Evolutionary conservation across 2,888 invertebrate genomes (phyloP), one percentile per base, ranked within the genome.

Genomic region (Ormyrus labotus): DNA sequence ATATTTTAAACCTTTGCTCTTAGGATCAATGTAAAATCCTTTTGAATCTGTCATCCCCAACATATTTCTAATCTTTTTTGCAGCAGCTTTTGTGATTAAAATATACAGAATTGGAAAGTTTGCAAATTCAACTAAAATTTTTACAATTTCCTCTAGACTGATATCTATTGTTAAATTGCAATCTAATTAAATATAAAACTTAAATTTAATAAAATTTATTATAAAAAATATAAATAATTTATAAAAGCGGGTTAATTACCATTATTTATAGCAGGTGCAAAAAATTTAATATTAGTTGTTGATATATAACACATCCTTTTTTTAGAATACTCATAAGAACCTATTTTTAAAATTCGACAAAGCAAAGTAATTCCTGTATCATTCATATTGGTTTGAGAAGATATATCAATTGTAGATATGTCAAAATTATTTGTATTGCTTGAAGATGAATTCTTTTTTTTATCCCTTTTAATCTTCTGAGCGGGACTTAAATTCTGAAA

Each of bases 301-400:
- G 45, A 57, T 51, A 75, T 58, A 10, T n/a, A 50, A 58, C 67
- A 67, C 6, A 58, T 50, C 67, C 60, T 65, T 19, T 58, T 67
- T 61, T 76, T 76, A 19, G 53, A n/a, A 68, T 68, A 61, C 53
- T 76, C 74, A 65, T 61, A 64, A 19, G 74, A 48, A 11, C 74
- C 74, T 19, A 74, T 53, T 58, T 47, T 74, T 13, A 74, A n/a
- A 58, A 57, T 7, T 5, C 48, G 64, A 65, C 65, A 65, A 34
- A 55, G 34, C 34, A 74, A 60, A 60, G 10, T 50, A 34, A 34
- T 70, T 60, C 19, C 50, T 50, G 58, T 57, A 51, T 6, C 10
- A 72, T 45, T n/a, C 34, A 10, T 34, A 68, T 68, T 55, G 34
- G 13, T 68, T 50, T 51, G 50, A 19, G 11, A 64, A 64, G n/a